A percentile compares a stretch with the other conserved stretches of the same genome.
These are phyloP conservation scores for Drosophila macrospina DNA, from an alignment of 2,888 invertebrate genomes.

Conservation along the genomic window DNA sequence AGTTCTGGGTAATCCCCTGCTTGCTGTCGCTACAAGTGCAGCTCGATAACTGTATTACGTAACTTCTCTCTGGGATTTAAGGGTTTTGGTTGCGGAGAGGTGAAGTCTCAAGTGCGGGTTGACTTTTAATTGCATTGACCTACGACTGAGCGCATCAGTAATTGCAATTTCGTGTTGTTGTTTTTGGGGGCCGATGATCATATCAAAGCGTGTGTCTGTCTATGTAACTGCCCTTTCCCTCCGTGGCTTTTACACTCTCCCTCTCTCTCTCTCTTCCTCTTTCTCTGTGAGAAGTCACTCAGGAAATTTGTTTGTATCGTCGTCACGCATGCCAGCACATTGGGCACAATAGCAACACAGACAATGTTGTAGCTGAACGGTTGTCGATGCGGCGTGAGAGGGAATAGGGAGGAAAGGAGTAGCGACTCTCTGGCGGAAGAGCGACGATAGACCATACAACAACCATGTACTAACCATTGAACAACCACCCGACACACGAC, in stretches of 20 bases:
- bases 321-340: conserved; percentile 82
- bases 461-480: conserved; percentile 1
- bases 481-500: conserved; percentile 40
- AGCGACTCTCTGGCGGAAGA: conserved; percentile 34
- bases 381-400: background rate
- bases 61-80: background rate
- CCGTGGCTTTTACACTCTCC: background rate
- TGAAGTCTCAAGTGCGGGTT: conserved; percentile 41
- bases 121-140: conserved; percentile 70
- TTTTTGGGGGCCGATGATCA: conserved; percentile 46
- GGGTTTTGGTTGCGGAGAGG: background rate
- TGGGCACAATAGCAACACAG: conserved; percentile 69
- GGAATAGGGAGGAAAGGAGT: conserved; percentile 11
- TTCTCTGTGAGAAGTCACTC: conserved; percentile 56
- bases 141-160: conserved; percentile 54
- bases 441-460: conserved; percentile 22
- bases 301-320: conserved; percentile 76
- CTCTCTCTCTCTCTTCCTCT: conserved; percentile 13
- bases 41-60: background rate
- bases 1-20: background rate
- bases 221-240: conserved; percentile 8
- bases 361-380: background rate
- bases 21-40: no score
- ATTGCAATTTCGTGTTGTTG: conserved; percentile 48
- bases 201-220: conserved; percentile 36